A percentile compares a stretch with the other conserved stretches of the same genome.
These are phyloP conservation scores for Acleris sparsana DNA, from an alignment of 2,888 invertebrate genomes.

Conservation along the genomic window DNA sequence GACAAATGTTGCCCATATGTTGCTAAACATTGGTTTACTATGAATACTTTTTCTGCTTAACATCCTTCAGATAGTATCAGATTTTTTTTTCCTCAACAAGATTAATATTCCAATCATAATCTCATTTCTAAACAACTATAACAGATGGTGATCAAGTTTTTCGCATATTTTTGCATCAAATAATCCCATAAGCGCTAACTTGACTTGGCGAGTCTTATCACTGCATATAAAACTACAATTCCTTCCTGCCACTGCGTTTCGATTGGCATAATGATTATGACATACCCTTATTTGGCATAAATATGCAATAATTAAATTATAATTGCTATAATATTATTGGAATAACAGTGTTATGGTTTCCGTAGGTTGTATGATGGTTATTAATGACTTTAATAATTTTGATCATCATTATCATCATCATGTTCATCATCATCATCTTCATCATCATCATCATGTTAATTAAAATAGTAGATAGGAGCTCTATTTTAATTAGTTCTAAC, in stretches of 20 bases:
- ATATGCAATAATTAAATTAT: slow-evolving; percentile 2
- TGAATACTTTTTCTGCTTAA: too few relatives aligned
- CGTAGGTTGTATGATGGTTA: neutral
- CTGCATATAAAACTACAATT: slow-evolving; percentile 31
- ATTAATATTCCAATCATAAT: slow-evolving; percentile 12
- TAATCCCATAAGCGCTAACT: slow-evolving; percentile 29
- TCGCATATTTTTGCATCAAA: slow-evolving; percentile 34
- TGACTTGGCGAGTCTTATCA: slow-evolving; percentile 10
- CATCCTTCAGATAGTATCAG: too few relatives aligned
- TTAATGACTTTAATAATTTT: neutral
- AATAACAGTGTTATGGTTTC: neutral
- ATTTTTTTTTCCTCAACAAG: neutral
- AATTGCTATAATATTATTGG: slow-evolving; percentile 5
- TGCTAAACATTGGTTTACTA: too few relatives aligned
- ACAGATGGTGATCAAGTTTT: slow-evolving; percentile 31
- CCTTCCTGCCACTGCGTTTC: slow-evolving; percentile 33
- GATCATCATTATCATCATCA: neutral
- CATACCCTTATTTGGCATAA: slow-evolving; percentile 20
- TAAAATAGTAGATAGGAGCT: too few relatives aligned
- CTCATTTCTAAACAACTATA: slow-evolving; percentile 38
- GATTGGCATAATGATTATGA: slow-evolving; percentile 12
- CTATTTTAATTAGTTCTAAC: too few relatives aligned
- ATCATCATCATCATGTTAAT: too few relatives aligned
- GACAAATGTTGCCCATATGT: too few relatives aligned
- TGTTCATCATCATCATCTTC: neutral